Evolutionary conservation across 23 tunicate genomes (phyloP), one percentile per base, ranked within the genome.

Genomic region (Oikopleura vanhoeffeni): DNA sequence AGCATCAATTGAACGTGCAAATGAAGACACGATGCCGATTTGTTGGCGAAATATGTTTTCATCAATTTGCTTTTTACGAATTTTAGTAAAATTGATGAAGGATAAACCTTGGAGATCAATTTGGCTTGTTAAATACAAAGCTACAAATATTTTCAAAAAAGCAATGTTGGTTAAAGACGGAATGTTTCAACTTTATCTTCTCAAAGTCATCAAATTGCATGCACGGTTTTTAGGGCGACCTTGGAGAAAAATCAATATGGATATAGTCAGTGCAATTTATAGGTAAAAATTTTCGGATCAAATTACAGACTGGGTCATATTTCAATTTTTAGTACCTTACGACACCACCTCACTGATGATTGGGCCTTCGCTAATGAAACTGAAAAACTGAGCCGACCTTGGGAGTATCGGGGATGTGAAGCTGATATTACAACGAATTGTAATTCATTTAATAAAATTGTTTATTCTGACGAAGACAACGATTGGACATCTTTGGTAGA

Each of bases 1-100:
- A 71, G 79, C 79, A 71, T 2, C 35, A 2, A 71, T 71, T 13
- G 79, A 71, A 71, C 79, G 79, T 2, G 79, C 79, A 4, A 32
- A 18, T 2, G 79, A 71, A 38, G 79, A 71, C 34, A 33, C 27
- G 38, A 71, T 71, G 79, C 57, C 85, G 0, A 84, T 90, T 4
- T 92, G 97, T 41, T 94, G 98, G 98, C 83, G 95, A 64, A 94
- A 94, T 67, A 67, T 94, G 40, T 94, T 90, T 76, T 94, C 98
- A 28, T 84, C 91, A 41, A 94, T 94, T 76, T 88, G 84, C 76
- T 86, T 94, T 0, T 87, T 94, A 30, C 83, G 98, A 85, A 90
- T 94, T 40, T 86, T 94, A 27, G 91, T 90, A 84, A 94, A 94
- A 85, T 88, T 94, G 8, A 94, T 94, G 49, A 94, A 94, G 75